Percentiles rank a stretch among this genome's conserved stretches.
Evolutionary conservation across 2,888 invertebrate species (phyloP).

Genomic region (Cosmia pyralina): DNA sequence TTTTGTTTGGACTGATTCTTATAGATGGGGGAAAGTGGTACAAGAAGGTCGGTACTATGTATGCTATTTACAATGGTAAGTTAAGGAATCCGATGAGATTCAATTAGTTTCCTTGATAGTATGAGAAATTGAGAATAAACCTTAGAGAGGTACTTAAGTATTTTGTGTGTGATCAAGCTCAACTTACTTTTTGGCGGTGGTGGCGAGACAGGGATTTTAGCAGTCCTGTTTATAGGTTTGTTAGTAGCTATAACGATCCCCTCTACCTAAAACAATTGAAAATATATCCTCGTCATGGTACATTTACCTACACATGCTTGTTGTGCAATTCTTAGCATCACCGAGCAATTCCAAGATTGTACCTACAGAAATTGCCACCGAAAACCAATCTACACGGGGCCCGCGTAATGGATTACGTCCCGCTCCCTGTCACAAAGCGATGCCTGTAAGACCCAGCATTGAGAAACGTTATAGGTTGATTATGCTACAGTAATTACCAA

Average conservation of each 20-base stretch:
- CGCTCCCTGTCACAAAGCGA: too few species aligned
- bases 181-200: constrained; percentile 48
- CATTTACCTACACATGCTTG: not conserved
- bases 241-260: constrained; percentile 41
- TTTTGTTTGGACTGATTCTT: not conserved
- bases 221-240: constrained; percentile 40
- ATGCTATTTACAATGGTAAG: not conserved
- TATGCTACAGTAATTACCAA: too few species aligned
- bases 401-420: not conserved
- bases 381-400: not conserved
- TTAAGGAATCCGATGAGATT: not conserved
- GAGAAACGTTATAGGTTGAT: too few species aligned
- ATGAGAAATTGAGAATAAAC: not conserved
- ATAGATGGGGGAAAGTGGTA: not conserved
- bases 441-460: too few species aligned
- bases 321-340: not conserved
- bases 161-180: not conserved
- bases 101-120: not conserved
- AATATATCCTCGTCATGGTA: not conserved
- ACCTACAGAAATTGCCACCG: not conserved
- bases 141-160: not conserved
- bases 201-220: constrained; percentile 60
- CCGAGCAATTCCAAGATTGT: not conserved
- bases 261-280: constrained; percentile 45
- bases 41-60: not conserved